Base-by-base conservation (phyloP, 2,888 invertebrate genomes). In the Octodonta nipae region DNA sequence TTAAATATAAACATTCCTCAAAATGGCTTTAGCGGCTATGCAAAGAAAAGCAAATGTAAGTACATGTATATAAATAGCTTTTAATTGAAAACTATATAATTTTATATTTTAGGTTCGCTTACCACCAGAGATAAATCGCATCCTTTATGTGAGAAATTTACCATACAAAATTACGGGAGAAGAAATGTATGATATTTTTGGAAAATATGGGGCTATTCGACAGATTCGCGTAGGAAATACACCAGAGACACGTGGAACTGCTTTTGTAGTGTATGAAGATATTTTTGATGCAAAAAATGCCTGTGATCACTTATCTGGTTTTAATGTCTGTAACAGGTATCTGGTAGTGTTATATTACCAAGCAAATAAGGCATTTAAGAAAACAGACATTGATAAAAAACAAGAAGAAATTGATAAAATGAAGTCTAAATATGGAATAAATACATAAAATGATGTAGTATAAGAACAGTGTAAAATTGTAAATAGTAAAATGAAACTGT, bases 121-220 rank as follows among this genome's bases (percentile, higher is more conserved):
- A 40, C 96, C 98, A 15, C 98, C 98, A 40, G 98, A 96, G 70
- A 98, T 98, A 2, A 98, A 99, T 58, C 72, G 96, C 55, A 87
- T 98, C 36, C 66, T 98, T 3, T 98, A 95, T 58, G 82, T 99
- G 6, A 72, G 96, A 53, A 99, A 99, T 66, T 68, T 98, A 38
- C 98, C 98, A 0, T 99, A 96, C 56, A 98, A 98, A 71, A 98
- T 99, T 47, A 95, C 95, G 30, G 91, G 88, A 4, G 98, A 98
- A 64, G 98, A 99, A 75, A 98, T 98, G 96, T 98, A 99, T 58
- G 98, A 99, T 65, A 99, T 99, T 42, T 99, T 98, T 71, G 98
- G 98, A 11, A 99, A 99, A 69, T 98, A 96, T 66, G 98, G 98
- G 49, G 96, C 98, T 3, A 96, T 98, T 44, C 67, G 98, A 49